These are phyloP conservation scores for Xylocopa sonorina DNA, from an alignment of 1,140 invertebrate species.

Conservation along the genomic window DNA sequence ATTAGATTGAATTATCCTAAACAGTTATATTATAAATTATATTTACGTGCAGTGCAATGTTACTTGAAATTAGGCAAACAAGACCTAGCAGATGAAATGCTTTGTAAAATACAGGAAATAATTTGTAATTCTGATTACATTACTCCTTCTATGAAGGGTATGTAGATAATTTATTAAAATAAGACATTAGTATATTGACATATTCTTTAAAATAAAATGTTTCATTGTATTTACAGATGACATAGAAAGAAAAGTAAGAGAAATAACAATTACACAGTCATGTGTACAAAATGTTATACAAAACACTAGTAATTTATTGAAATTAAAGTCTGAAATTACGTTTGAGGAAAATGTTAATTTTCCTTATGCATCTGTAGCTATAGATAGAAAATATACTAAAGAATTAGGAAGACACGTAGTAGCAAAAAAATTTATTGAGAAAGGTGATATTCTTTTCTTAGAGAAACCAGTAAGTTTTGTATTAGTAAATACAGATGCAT, in stretches of 20 bases:
- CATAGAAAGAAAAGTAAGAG: slow-evolving; percentile 50
- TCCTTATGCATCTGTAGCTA: slow-evolving; percentile 68
- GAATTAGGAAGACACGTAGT: slow-evolving; percentile 82
- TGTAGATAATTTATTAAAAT: neutral
- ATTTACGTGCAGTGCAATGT: slow-evolving; percentile 75
- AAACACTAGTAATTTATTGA: slow-evolving; percentile 13
- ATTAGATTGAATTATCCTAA: slow-evolving; percentile 74
- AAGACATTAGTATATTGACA: neutral
- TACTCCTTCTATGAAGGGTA: slow-evolving; percentile 35
- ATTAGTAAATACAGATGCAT: slow-evolving; percentile 79
- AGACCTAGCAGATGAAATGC: slow-evolving; percentile 65
- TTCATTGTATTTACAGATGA: slow-evolving; percentile 40
- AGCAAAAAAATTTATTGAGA: slow-evolving; percentile 82
- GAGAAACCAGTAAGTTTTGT: slow-evolving; percentile 88
- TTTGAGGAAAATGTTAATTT: slow-evolving; percentile 73
- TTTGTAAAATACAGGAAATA: slow-evolving; percentile 63
- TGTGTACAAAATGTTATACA: slow-evolving; percentile 1
- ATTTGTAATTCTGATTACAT: slow-evolving; percentile 63
- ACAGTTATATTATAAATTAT: slow-evolving; percentile 76
- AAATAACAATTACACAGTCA: slow-evolving; percentile 9
- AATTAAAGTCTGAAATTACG: slow-evolving; percentile 46
- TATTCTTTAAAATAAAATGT: slow-evolving; percentile 15
- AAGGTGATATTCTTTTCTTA: slow-evolving; percentile 86
- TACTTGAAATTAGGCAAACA: slow-evolving; percentile 70
- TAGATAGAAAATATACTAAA: slow-evolving; percentile 72